These are phyloP conservation scores for Xyrauchen texanus DNA, from an alignment of 2,113 vertebrate genomes.

Conservation along the genomic window DNA sequence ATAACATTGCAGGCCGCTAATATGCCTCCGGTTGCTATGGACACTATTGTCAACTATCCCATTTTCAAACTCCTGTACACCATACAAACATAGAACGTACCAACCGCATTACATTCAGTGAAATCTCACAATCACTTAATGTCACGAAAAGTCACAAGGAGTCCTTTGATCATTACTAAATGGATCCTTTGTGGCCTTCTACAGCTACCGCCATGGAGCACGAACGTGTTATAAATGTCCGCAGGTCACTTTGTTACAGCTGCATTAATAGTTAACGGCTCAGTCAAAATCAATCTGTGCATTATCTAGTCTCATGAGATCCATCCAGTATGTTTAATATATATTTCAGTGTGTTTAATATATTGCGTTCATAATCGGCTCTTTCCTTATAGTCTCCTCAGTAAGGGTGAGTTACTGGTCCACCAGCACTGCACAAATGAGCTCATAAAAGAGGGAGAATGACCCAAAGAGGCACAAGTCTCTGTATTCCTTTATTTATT, in stretches of 20 bases:
- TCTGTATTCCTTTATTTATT: constrained; percentile 34
- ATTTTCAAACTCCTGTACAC: no score
- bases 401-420: constrained; percentile 64
- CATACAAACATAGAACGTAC: not conserved
- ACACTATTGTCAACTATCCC: no score
- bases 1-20: no score
- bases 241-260: constrained; percentile 48
- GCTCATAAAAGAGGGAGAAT: constrained; percentile 63
- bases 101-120: constrained; percentile 13
- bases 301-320: constrained; percentile 67
- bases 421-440: constrained; percentile 64
- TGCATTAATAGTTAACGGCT: constrained; percentile 63
- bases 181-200: constrained; percentile 16
- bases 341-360: constrained; percentile 62
- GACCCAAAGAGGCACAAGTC: constrained; percentile 27
- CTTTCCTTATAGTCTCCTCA: constrained; percentile 58
- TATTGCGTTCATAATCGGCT: constrained; percentile 66
- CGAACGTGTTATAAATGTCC: constrained; percentile 35
- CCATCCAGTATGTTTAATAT: constrained; percentile 59
- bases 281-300: constrained; percentile 68
- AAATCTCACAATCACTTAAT: not conserved
- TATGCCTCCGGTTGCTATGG: no score
- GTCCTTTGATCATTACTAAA: not conserved
- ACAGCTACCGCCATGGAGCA: constrained; percentile 1
- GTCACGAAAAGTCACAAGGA: not conserved